A percentile compares a stretch with the other conserved stretches of the same genome.
Evolutionary conservation across 2,888 invertebrate genomes (phyloP).

Genomic region (Zelleria hepariella): DNA sequence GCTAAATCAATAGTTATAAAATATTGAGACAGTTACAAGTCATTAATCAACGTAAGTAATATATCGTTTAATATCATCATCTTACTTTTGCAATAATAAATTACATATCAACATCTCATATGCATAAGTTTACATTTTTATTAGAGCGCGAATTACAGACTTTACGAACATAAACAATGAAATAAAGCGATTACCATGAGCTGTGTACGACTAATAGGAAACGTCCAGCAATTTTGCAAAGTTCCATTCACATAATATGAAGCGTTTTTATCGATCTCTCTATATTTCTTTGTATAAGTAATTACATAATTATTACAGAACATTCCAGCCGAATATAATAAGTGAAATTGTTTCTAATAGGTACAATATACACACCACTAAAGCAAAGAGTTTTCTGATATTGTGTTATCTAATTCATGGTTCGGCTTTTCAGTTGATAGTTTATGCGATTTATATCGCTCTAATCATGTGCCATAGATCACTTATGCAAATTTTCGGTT

Average conservation of each 20-base stretch:
- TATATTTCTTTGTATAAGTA: no score
- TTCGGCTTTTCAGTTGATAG: background rate
- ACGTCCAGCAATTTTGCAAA: background rate
- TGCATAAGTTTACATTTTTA: background rate
- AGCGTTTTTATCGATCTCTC: no score
- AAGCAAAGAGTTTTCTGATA: background rate
- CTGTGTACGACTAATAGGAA: background rate
- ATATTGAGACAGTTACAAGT: background rate
- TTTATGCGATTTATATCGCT: constrained; percentile 19
- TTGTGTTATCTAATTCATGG: background rate
- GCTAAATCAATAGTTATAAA: background rate
- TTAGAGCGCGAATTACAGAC: background rate
- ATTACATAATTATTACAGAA: no score
- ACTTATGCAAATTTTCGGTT: constrained; percentile 33
- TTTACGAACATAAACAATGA: background rate
- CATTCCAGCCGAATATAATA: no score
- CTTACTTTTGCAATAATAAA: background rate
- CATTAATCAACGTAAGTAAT: background rate
- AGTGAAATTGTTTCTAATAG: no score
- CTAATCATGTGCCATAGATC: constrained; percentile 36
- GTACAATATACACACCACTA: no score
- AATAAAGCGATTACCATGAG: background rate
- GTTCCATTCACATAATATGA: background rate
- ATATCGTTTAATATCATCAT: background rate
- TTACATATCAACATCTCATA: background rate